Conservation (phyloP, 1,140 invertebrate species). For the Macrotrachela quadricornifera region DNA sequence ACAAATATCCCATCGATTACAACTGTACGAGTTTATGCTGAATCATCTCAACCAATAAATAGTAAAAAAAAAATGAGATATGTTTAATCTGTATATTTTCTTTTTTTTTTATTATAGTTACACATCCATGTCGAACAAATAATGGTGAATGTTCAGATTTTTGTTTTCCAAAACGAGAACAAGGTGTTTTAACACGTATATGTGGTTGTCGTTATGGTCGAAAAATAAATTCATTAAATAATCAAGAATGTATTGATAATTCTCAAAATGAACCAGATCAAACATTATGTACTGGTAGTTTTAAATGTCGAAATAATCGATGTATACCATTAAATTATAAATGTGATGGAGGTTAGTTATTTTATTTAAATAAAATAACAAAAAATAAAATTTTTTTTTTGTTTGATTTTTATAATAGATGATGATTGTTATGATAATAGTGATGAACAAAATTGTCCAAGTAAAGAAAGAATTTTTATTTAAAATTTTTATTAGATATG, state of each 20-base stretch:
- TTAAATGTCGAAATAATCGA: slow-evolving; percentile 38
- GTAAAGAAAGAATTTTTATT: neutral
- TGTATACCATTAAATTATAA: slow-evolving; percentile 85
- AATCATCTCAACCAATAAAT: neutral
- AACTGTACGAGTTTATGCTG: neutral
- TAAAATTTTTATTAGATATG: no score
- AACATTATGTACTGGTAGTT: slow-evolving; percentile 13
- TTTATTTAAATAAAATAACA: no score
- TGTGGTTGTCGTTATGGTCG: slow-evolving; percentile 92
- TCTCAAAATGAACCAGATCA: neutral
- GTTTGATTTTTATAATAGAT: slow-evolving; percentile 12
- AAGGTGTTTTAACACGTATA: slow-evolving; percentile 32
- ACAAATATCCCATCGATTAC: neutral
- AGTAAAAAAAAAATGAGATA: neutral
- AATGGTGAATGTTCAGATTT: slow-evolving; percentile 81
- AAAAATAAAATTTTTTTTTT: no score
- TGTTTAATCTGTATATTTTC: neutral
- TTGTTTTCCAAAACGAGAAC: slow-evolving; percentile 51
- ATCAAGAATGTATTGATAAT: neutral
- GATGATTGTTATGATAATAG: slow-evolving; percentile 32
- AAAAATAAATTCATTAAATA: slow-evolving; percentile 42
- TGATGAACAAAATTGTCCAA: slow-evolving; percentile 20
- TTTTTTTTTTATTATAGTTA: slow-evolving; percentile 17
- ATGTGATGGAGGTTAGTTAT: slow-evolving; percentile 42
- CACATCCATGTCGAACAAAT: slow-evolving; percentile 57